These are phyloP conservation scores for Vultur gryphus DNA, from an alignment of 2,797 vertebrate species.

Conservation along the genomic window DNA sequence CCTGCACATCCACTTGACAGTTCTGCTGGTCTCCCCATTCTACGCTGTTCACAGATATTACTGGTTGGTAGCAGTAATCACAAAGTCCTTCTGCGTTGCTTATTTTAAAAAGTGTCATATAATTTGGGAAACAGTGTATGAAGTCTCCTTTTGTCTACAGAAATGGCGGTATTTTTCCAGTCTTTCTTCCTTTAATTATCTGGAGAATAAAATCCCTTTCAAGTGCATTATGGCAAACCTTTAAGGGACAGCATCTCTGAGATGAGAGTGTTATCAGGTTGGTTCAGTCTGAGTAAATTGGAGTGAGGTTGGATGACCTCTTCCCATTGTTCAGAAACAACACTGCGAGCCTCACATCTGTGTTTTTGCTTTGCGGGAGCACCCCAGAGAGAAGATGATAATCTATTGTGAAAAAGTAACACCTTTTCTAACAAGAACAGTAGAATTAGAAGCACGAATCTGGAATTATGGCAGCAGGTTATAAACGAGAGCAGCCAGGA, in stretches of 20 bases:
- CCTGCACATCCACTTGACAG: background rate
- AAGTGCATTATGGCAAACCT: background rate
- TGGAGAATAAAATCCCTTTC: background rate
- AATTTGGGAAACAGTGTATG: background rate
- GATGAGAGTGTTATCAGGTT: background rate
- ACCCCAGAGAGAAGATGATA: background rate
- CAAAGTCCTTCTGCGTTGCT: background rate
- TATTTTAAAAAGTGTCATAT: background rate
- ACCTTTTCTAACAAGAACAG: background rate
- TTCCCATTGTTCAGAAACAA: background rate
- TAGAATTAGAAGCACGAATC: background rate
- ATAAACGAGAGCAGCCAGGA: background rate
- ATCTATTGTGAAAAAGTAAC: background rate
- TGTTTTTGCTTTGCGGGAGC: background rate
- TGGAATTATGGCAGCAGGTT: background rate
- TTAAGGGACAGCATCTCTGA: background rate
- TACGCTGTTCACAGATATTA: accelerated
- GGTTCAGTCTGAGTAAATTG: background rate
- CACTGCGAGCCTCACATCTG: background rate
- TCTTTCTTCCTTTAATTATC: background rate
- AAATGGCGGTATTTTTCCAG: background rate
- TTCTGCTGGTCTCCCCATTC: background rate
- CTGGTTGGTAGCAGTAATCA: background rate
- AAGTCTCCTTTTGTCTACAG: background rate
- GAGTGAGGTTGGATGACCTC: background rate